These are phyloP conservation scores for Macrotrachela quadricornifera DNA, from an alignment of 1,140 invertebrate genomes.

Conservation along the genomic window DNA sequence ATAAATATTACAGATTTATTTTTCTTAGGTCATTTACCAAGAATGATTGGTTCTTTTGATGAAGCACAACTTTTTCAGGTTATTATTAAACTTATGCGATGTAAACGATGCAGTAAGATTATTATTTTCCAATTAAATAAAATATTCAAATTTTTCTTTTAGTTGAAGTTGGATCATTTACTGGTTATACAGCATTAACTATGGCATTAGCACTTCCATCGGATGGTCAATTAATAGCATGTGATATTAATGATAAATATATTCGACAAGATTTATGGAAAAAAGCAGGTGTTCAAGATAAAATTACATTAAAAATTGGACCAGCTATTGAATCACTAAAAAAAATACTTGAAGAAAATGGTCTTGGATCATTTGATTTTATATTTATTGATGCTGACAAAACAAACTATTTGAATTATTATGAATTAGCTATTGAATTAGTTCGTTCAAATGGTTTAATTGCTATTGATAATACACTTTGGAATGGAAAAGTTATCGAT, in stretches of 20 bases:
- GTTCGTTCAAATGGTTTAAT: constrained; percentile 28
- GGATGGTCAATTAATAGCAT: constrained; percentile 1
- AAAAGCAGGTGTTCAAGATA: constrained; percentile 19
- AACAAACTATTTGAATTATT: constrained; percentile 27
- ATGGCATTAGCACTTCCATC: constrained; percentile 3
- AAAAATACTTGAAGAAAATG: constrained; percentile 19
- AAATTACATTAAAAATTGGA: constrained; percentile 21
- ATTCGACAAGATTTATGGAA: neutral
- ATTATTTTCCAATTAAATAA: no score
- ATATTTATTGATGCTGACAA: constrained; percentile 35
- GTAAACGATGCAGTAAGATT: constrained; percentile 19
- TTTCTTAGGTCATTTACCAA: neutral
- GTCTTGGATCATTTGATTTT: constrained; percentile 30
- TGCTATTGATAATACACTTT: constrained; percentile 30
- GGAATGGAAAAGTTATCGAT: neutral
- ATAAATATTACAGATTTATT: neutral
- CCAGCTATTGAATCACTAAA: constrained; percentile 21
- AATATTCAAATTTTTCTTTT: no score
- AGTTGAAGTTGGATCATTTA: constrained; percentile 21
- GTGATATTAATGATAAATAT: constrained; percentile 2
- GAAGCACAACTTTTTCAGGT: constrained; percentile 19
- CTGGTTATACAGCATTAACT: constrained; percentile 4
- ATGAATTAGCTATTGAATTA: constrained; percentile 23
- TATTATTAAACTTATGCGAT: constrained; percentile 18
- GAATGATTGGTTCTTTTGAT: constrained; percentile 26